Conservation (phyloP, 2,888 invertebrate genomes). For the Ophioninae sp. region DNA sequence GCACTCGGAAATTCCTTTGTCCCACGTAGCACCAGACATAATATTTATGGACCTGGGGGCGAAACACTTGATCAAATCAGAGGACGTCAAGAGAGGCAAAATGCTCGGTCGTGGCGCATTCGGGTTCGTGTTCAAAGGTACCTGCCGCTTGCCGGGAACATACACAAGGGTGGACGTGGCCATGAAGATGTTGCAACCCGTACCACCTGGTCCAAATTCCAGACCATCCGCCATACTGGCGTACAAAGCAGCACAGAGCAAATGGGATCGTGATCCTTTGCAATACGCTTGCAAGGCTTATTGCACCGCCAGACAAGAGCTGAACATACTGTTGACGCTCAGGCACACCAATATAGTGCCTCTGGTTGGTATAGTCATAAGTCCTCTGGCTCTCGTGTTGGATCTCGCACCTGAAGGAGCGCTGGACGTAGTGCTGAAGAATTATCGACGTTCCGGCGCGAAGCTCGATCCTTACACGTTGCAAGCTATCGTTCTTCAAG, state of each 20-base stretch:
- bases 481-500: constrained; percentile 93
- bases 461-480: constrained; percentile 91
- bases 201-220: constrained; percentile 90
- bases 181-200: constrained; percentile 97
- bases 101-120: constrained; percentile 98
- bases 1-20: constrained; percentile 89
- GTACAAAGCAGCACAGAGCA: constrained; percentile 86
- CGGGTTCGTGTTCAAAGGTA: constrained; percentile 96
- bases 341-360: constrained; percentile 96
- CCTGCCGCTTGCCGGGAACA: constrained; percentile 83
- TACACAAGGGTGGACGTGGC: constrained; percentile 88
- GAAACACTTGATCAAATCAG: constrained; percentile 90
- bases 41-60: constrained; percentile 94
- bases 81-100: constrained; percentile 89
- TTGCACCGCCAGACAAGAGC: constrained; percentile 96
- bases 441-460: constrained; percentile 92
- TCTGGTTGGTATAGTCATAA: constrained; percentile 93
- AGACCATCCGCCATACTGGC: constrained; percentile 85
- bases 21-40: constrained; percentile 96
- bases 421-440: constrained; percentile 90
- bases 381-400: constrained; percentile 93
- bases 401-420: constrained; percentile 97
- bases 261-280: constrained; percentile 96
- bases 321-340: constrained; percentile 92
- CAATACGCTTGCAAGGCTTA: constrained; percentile 98